phyloP scores from a whole-genome alignment of 2,113 vertebrate species.

The Xiphophorus couchianus region DNA sequence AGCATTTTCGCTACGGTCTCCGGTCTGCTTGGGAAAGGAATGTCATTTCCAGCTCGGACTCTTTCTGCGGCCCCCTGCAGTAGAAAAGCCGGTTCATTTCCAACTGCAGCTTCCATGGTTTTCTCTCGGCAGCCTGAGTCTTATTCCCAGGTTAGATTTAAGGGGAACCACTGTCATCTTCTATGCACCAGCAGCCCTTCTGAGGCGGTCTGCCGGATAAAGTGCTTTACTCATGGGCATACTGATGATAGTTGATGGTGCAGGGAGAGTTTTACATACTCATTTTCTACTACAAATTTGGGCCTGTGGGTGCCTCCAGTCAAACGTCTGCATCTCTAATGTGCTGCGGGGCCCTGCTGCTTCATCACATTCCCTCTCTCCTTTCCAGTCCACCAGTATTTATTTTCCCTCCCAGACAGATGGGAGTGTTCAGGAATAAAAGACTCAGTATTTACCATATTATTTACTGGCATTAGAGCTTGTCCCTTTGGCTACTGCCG shows the following conservation, averaged over 20 bases:
- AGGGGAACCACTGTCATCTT: background rate
- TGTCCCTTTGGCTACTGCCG: constrained; percentile 40
- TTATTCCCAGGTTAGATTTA: constrained; percentile 14
- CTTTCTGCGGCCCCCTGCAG: too few relatives aligned
- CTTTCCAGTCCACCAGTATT: constrained; percentile 46
- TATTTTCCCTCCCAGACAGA: constrained; percentile 65
- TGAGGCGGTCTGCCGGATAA: constrained; percentile 6
- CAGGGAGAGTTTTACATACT: constrained; percentile 27
- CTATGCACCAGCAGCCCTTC: constrained; percentile 4
- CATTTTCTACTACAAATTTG: constrained; percentile 10
- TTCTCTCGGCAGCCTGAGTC: background rate
- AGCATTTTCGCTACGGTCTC: too few relatives aligned
- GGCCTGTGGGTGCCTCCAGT: constrained; percentile 37
- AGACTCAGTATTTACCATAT: constrained; percentile 67
- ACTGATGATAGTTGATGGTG: constrained; percentile 15
- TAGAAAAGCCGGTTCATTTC: background rate
- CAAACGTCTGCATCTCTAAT: constrained; percentile 50
- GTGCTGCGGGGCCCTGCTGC: constrained; percentile 39
- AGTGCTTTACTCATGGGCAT: constrained; percentile 37
- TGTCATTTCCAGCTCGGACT: too few relatives aligned
- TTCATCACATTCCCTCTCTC: constrained; percentile 36
- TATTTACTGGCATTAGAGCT: constrained; percentile 61
- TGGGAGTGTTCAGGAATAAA: constrained; percentile 68
- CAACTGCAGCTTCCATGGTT: background rate
- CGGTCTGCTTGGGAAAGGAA: too few relatives aligned